Base-by-base conservation (phyloP, 2,797 vertebrate genomes). In the Lemur catta region DNA sequence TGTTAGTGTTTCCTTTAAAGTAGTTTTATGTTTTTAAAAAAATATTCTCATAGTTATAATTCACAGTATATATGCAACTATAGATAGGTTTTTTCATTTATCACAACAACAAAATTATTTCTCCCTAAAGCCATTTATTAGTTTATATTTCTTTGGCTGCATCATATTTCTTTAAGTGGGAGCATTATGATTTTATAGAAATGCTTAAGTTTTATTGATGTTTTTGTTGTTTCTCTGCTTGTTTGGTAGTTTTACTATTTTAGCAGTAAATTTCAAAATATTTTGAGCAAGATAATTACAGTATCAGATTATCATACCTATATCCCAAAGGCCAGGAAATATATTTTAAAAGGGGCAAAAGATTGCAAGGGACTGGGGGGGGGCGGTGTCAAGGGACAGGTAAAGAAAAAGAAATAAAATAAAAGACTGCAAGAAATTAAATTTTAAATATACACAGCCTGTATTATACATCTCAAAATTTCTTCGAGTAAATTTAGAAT, bases 251-350 rank as follows among this genome's bases (percentile, higher is more conserved):
- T 82, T 88, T 50, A 55, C 75, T 75, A 55, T 93, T 92, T 92
- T 59, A 87, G 10, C 26, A 85, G 35, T 93, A 93, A 63, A 88
- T 55, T 94, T 92, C 38, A 85, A 69, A 90, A 48, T 93, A 43
- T 22, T 55, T 78, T 79, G 7, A 93, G 22, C 30, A 85, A 94
- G 38, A 74, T 82, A 90, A 92, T 90, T 89, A 74, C 7, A 89
- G 12, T 94, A 41, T 7, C 46, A 28, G 67, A 81, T 81, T 79
- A 63, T 41, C 55, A 46, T 35, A 48, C 30, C 8, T 26, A 38
- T 8, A 59, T 95, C 33, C 18, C 24, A 89, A 82, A 95, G 22
- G 43, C 43, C 59, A 78, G 15, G 46, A 85, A 12, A 84, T 91
- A 91, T 52, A 35, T 35, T 92, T 86, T 71, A 22, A 92, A 90